Percentiles rank a stretch among this genome's conserved stretches.
phyloP scores from a whole-genome alignment of 1,140 invertebrate genomes.

The Mylabris phalerata region DNA sequence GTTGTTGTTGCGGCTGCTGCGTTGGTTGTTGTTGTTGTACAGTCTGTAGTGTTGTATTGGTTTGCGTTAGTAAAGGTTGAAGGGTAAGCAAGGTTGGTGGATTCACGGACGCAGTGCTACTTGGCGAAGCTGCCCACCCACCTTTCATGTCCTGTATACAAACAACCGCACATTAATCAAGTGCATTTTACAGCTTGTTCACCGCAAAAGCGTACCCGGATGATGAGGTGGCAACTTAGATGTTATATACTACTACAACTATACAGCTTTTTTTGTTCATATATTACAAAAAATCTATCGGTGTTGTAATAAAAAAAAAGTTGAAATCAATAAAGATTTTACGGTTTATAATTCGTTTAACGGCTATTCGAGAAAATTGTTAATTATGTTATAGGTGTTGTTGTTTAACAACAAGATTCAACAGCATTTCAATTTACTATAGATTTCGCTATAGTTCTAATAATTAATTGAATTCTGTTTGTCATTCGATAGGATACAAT shows the following conservation, averaged over 20 bases:
- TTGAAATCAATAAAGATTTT: neutral
- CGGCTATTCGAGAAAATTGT: neutral
- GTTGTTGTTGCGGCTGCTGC: neutral
- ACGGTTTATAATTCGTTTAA: neutral
- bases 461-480: conserved; percentile 17
- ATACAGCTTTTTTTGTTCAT: no score
- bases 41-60: conserved; percentile 24
- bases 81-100: conserved; percentile 34
- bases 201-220: conserved; percentile 26
- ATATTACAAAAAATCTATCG: neutral
- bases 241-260: neutral
- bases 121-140: conserved; percentile 35
- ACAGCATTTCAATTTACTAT: conserved; percentile 11
- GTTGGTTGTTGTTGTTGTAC: conserved; percentile 17
- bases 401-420: neutral
- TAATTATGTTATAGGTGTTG: neutral
- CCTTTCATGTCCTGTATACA: conserved; percentile 41
- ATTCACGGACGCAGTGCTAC: conserved; percentile 30
- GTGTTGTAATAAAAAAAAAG: no score
- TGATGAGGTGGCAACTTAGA: conserved; percentile 6
- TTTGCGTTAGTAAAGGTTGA: conserved; percentile 33
- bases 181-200: conserved; percentile 30
- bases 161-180: conserved; percentile 37
- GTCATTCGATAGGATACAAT: neutral
- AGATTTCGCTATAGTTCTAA: conserved; percentile 6